phyloP scores from a whole-genome alignment of 2,888 invertebrate species.

The Lithosia quadra region DNA sequence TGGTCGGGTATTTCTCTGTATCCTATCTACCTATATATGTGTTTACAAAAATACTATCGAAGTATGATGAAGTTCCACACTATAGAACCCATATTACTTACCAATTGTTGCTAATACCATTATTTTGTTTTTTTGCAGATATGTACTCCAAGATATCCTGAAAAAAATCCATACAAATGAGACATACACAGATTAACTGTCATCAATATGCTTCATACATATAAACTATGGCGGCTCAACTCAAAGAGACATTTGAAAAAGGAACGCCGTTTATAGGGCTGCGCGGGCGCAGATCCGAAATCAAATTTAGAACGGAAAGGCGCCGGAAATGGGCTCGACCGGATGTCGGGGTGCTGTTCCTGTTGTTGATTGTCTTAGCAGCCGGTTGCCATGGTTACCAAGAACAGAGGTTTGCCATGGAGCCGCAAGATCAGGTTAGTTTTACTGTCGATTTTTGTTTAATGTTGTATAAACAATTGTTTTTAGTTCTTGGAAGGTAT shows the following conservation, averaged over 20 bases:
- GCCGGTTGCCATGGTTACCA: conserved; percentile 76
- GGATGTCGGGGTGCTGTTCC: conserved; percentile 72
- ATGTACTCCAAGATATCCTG: conserved; percentile 50
- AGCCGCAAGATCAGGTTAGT: conserved; percentile 92
- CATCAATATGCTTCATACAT: conserved; percentile 74
- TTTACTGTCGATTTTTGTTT: conserved; percentile 32
- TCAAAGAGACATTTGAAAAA: conserved; percentile 66
- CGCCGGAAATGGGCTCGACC: conserved; percentile 68
- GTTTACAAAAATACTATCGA: no score
- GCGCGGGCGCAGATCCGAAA: conserved; percentile 68
- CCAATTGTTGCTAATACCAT: not conserved
- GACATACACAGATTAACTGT: conserved; percentile 52
- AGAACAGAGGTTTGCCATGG: conserved; percentile 96
- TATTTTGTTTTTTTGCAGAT: conserved; percentile 63
- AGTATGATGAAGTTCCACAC: no score
- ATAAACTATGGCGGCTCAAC: conserved; percentile 75
- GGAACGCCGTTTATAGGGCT: conserved; percentile 67
- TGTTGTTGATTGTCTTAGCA: conserved; percentile 65
- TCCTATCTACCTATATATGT: no score
- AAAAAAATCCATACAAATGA: conserved; percentile 62
- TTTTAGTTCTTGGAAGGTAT: conserved; percentile 18
- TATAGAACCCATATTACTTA: no score
- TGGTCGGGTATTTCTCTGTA: no score
- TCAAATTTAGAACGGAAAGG: conserved; percentile 72
- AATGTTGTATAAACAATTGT: conserved; percentile 25